These are phyloP conservation scores for Lophotriccus pileatus DNA, from an alignment of 2,797 vertebrate genomes.

Conservation along the genomic window DNA sequence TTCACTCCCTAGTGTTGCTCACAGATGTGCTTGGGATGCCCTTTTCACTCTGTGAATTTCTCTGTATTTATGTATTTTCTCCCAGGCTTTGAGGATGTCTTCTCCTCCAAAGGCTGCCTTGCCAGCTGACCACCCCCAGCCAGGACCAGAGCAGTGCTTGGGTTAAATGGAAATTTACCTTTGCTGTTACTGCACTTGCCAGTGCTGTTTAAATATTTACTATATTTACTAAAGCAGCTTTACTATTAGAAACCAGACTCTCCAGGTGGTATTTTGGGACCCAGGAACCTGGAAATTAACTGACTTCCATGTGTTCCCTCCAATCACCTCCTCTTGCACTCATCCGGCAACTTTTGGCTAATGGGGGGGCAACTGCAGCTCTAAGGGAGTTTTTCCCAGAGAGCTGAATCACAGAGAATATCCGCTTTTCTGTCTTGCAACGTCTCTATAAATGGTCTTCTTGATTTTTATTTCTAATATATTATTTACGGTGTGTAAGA, in stretches of 20 bases:
- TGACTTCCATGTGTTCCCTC: not conserved
- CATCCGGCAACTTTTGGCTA: not conserved
- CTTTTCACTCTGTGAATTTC: accelerated
- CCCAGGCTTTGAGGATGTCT: not conserved
- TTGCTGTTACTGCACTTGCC: not conserved
- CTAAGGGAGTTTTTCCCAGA: not conserved
- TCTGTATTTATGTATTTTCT: not conserved
- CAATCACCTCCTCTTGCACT: not conserved
- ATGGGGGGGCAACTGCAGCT: not conserved
- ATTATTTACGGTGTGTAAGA: not conserved
- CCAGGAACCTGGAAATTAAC: not conserved
- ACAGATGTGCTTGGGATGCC: not conserved
- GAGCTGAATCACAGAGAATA: not conserved
- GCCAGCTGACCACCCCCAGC: not conserved
- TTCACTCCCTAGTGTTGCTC: not conserved
- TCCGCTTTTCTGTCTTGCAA: accelerated
- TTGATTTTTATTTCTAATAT: not conserved
- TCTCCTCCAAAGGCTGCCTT: not conserved
- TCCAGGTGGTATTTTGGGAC: not conserved
- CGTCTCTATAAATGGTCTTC: not conserved
- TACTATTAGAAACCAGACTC: not conserved
- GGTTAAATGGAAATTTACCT: not conserved
- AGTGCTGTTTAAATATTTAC: not conserved
- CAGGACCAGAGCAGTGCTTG: not conserved
- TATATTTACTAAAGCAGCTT: not conserved